A percentile compares a stretch with the other conserved stretches of the same genome.
Conservation (phyloP, 2,113 vertebrate species). For the Ginglymostoma cirratum region DNA sequence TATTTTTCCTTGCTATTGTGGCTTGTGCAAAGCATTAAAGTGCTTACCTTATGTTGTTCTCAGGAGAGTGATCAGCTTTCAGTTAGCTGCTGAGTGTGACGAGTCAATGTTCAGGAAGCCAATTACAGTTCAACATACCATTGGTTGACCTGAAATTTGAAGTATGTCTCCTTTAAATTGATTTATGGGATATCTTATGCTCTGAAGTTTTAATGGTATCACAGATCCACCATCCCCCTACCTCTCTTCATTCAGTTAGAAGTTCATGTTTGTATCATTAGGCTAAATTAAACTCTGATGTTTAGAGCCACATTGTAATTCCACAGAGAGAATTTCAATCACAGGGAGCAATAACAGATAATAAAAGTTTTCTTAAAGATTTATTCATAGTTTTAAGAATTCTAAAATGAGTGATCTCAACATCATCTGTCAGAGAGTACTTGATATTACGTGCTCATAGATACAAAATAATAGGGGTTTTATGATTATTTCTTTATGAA, state of each 20-base stretch:
- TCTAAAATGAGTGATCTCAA: background rate
- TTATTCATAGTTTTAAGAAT: background rate
- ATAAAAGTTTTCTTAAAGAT: background rate
- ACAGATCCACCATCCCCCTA: background rate
- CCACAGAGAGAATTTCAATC: background rate
- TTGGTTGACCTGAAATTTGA: background rate
- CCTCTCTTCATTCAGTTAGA: background rate
- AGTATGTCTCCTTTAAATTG: background rate
- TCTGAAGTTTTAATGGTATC: background rate
- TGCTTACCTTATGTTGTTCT: background rate
- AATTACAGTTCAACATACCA: conserved; percentile 19
- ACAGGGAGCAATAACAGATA: background rate
- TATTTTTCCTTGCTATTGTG: background rate
- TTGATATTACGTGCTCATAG: background rate
- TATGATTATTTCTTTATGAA: background rate
- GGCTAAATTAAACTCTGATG: conserved; percentile 6
- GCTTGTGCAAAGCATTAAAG: background rate
- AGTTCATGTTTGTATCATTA: background rate
- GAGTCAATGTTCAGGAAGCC: background rate
- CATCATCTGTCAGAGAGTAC: background rate
- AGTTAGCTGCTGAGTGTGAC: background rate
- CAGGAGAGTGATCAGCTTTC: background rate
- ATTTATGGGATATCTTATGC: conserved; percentile 16
- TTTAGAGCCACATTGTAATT: background rate
- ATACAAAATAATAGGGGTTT: background rate